Base-by-base conservation (phyloP, 2,888 invertebrate genomes). In the Melangyna quadrimaculata region DNA sequence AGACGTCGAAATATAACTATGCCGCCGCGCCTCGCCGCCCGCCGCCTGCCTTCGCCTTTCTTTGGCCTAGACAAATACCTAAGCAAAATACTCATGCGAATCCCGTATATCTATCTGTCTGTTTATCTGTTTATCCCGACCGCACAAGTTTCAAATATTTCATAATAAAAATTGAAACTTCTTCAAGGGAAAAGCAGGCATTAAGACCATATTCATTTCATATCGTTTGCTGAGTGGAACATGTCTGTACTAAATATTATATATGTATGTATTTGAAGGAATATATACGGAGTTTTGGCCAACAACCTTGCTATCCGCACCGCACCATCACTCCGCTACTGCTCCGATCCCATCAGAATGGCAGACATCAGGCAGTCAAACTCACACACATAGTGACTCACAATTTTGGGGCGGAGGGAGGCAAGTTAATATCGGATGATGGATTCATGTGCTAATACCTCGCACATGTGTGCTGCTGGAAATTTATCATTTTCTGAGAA, bases 401-500 rank as follows among this genome's bases (percentile, higher is more conserved):
- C 14, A 32, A n/a, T 43, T 51, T 22, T 43, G 22, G 32, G 61
- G 73, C 61, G 86, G 71, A 77, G 32, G 6, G 8, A 45, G 74
- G 74, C 83, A 81, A 81, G 86, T 86, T 86, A 86, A 86, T 86
- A 86, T 86, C 70, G 72, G 75, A 86, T 86, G 86, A 86, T 86
- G 86, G 86, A 86, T 86, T 81, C 86, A 86, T 86, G 81, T 86
- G 86, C 86, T 86, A 86, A 86, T 86, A 86, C 86, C 77, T 81
- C 81, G 81, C 86, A 86, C 86, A 86, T 86, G 86, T 86, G 86
- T 86, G 86, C 77, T 86, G 81, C 22, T 86, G 77, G 80, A 86
- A 86, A 86, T 86, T 86, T 86, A 86, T 86, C 86, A 86, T 86
- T 81, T 82, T 82, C 87, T 61, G 75, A 75, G 81, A 84, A 81